Percentiles rank a stretch among this genome's conserved stretches.
Evolutionary conservation across 2,797 vertebrate species (phyloP).

Genomic region (Hemibagrus guttatus): DNA sequence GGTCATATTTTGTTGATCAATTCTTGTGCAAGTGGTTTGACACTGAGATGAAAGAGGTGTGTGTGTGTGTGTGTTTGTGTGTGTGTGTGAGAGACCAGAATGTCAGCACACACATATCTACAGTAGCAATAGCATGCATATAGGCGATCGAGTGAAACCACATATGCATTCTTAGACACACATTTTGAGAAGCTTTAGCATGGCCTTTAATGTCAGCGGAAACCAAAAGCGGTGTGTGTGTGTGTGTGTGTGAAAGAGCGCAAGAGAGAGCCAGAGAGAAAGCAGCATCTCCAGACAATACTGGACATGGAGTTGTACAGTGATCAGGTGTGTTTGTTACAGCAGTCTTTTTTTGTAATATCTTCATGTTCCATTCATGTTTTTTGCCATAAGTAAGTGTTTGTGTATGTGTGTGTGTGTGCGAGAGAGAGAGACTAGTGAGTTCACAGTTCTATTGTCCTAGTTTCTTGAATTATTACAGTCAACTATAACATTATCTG

Average conservation of each 20-base stretch:
- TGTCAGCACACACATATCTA: neutral
- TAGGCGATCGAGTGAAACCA: slow-evolving; percentile 7
- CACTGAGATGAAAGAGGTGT: slow-evolving; percentile 2
- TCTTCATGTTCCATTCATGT: neutral
- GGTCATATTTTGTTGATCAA: slow-evolving; percentile 3
- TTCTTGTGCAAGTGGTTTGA: neutral
- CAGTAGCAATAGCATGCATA: neutral
- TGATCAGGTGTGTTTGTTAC: slow-evolving; percentile 29
- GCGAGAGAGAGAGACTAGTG: neutral
- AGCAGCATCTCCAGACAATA: neutral
- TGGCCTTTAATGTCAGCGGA: slow-evolving; percentile 47
- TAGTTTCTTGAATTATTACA: neutral
- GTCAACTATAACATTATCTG: neutral
- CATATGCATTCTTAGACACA: neutral
- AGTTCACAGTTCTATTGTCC: neutral
- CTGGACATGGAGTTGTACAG: slow-evolving; percentile 8
- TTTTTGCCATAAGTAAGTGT: neutral
- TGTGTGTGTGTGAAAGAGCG: neutral
- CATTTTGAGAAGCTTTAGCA: neutral
- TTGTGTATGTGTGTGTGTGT: neutral
- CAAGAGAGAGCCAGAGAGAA: too few species aligned
- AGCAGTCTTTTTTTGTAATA: neutral
- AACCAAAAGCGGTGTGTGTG: slow-evolving; percentile 28
- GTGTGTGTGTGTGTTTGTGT: slow-evolving; percentile 32
- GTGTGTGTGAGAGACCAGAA: neutral